Base-by-base conservation (phyloP, 2,888 invertebrate species). In the Tetranychus piercei region DNA sequence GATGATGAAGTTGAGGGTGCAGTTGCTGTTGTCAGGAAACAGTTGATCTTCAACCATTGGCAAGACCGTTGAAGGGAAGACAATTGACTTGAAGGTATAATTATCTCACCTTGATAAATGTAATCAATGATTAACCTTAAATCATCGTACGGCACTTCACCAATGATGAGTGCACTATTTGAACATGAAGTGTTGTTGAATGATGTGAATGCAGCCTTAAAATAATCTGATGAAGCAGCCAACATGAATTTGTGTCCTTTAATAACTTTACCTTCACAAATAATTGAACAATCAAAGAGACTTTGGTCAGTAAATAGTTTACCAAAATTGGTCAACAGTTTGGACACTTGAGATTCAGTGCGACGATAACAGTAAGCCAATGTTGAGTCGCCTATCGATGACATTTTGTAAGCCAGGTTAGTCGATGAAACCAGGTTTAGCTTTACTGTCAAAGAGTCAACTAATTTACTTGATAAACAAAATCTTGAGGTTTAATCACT, bases 241-340 rank as follows among this genome's bases (percentile, higher is more conserved):
- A 76, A 66, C 55, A 76, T 71, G 1, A 76, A 65, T 65, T 76
- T 76, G 64, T 76, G 76, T n/a, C 72, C 74, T 22, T 72, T 20
- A 23, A 76, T 75, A 20, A 66, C 18, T 73, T 73, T 55, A n/a
- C 69, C 73, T 18, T 73, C 67, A 67, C 73, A 73, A 66, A 73
- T 66, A 11, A 73, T n/a, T 20, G 67, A 43, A 44, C 66, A 66
- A 69, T 73, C 73, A 66, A 67, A 44, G 34, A 73, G 44, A 22
- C 67, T n/a, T 23, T 67, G 22, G 9, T 73, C 73, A n/a, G n/a
- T 22, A 15, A 34, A 69, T n/a, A 73, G 11, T 44, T 44, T 44
- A 44, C 73, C 66, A 1, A 66, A 73, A n/a, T 22, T 34, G 44
- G 66, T 44, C 6, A 73, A 6, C 34, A 73, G 23, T 20, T 23